Evolutionary conservation across 2,888 invertebrate species (phyloP).

Genomic region (Trypoxylon attenuatum): DNA sequence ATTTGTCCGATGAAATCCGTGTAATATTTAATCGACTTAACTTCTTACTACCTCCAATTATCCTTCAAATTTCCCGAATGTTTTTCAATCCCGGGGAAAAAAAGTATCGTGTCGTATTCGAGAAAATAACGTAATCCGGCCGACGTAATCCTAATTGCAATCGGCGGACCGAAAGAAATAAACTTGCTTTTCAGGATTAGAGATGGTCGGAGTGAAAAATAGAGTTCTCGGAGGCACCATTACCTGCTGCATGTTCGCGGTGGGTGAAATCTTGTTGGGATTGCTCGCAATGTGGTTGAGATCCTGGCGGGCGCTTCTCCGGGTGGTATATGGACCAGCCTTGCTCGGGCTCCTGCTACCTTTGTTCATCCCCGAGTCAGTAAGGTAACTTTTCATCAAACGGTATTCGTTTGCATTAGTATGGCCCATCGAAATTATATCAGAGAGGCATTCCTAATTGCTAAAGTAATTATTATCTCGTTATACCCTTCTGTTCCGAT

Average conservation of each 20-base stretch:
- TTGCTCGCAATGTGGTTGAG: slow-evolving; percentile 81
- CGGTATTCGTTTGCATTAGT: slow-evolving; percentile 18
- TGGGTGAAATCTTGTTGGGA: slow-evolving; percentile 82
- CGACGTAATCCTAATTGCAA: neutral
- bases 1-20: no score
- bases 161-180: neutral
- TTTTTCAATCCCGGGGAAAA: no score
- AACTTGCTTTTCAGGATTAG: slow-evolving; percentile 78
- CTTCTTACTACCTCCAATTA: no score
- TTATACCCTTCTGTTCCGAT: neutral
- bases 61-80: no score
- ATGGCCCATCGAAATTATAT: slow-evolving; percentile 11
- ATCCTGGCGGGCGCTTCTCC: slow-evolving; percentile 82
- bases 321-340: slow-evolving; percentile 81
- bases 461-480: no score
- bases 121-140: neutral
- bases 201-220: slow-evolving; percentile 84
- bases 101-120: neutral
- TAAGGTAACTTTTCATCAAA: slow-evolving; percentile 67
- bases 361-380: slow-evolving; percentile 83
- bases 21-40: no score
- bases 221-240: slow-evolving; percentile 84
- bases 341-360: slow-evolving; percentile 81
- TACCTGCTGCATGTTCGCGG: slow-evolving; percentile 82
- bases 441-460: slow-evolving; percentile 9